Percentiles rank a stretch among this genome's conserved stretches.
Evolutionary conservation across 2,888 invertebrate genomes (phyloP).

Genomic region (Thera obeliscata): DNA sequence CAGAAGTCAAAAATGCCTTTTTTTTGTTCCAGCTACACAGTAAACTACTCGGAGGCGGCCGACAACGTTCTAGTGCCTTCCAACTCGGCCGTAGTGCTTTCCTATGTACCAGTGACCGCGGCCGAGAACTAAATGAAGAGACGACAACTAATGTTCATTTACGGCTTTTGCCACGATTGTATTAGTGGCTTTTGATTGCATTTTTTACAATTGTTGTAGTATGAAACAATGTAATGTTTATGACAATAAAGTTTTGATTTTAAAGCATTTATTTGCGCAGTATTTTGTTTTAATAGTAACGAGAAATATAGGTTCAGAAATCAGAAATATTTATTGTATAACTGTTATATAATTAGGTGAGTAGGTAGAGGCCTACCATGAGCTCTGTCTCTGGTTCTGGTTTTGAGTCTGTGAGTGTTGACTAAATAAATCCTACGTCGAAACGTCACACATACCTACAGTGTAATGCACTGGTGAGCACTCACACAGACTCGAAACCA

Average conservation of each 20-base stretch:
- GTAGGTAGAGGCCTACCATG: no score
- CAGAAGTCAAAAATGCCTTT: neutral
- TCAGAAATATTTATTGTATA: no score
- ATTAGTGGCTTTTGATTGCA: slow-evolving; percentile 35
- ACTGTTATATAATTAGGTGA: no score
- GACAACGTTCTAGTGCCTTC: slow-evolving; percentile 85
- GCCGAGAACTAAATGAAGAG: slow-evolving; percentile 52
- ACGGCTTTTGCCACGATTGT: slow-evolving; percentile 39
- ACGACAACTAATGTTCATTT: neutral
- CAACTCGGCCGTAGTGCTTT: slow-evolving; percentile 86
- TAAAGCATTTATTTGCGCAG: slow-evolving; percentile 38
- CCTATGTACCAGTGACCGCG: slow-evolving; percentile 86
- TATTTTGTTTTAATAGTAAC: neutral
- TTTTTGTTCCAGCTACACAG: slow-evolving; percentile 82
- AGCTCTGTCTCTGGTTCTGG: no score
- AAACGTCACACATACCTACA: no score
- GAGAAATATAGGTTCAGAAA: no score
- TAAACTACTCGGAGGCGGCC: slow-evolving; percentile 63
- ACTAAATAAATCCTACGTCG: no score
- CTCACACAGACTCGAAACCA: no score
- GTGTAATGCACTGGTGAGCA: no score
- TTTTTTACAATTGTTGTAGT: slow-evolving; percentile 25
- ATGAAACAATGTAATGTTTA: slow-evolving; percentile 22
- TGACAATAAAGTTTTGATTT: slow-evolving; percentile 38
- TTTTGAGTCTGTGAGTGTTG: no score